Base-by-base conservation (phyloP, 2,888 invertebrate species). In the Chloroclystis v-ata region DNA sequence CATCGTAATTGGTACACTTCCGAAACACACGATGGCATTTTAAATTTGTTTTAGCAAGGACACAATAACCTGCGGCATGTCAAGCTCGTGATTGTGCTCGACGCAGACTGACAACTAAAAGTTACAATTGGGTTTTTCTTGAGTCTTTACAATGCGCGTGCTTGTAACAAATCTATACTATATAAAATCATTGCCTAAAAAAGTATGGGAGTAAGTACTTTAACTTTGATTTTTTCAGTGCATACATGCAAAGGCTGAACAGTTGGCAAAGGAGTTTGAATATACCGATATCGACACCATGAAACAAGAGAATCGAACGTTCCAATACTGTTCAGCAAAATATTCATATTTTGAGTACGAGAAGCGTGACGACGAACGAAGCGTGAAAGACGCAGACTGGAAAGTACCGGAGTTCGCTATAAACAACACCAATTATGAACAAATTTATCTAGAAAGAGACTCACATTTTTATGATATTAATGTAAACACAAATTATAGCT, bases 391-490 rank as follows among this genome's bases (percentile, higher is more conserved):
- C n/a, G 43, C 38, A 20, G 20, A 4, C 30, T 50, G 39, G 43
- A 28, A 13, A 9, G 54, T 65, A 16, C 85, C 83, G 0, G 67
- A 59, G 29, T 87, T 83, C 40, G 78, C 79, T 35, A 67, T 70
- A 24, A 72, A 82, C 24, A 75, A 71, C 30, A 48, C 64, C 0
- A 63, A 80, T 38, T 93, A 91, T 66, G 81, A 88, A 61, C 74
- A 82, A 12, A 89, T 94, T 69, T 65, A 84, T 6, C 72, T 95
- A 13, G 92, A 92, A 65, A 89, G 89, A 46, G 94, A 95, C 70
- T 92, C 93, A 0, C 95, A 96, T 75, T 97, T 97, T 79, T 95
- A 95, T 75, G 92, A 95, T 70, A 92, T 95, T 52, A 91, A 91
- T 28, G 93, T 96, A 9, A 95, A 95, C 73, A 93, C 93, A 8